Percentiles rank a stretch among this genome's conserved stretches.
phyloP scores from a whole-genome alignment of 92 coral and sea anemone species.

The Parazoanthus darwini region DNA sequence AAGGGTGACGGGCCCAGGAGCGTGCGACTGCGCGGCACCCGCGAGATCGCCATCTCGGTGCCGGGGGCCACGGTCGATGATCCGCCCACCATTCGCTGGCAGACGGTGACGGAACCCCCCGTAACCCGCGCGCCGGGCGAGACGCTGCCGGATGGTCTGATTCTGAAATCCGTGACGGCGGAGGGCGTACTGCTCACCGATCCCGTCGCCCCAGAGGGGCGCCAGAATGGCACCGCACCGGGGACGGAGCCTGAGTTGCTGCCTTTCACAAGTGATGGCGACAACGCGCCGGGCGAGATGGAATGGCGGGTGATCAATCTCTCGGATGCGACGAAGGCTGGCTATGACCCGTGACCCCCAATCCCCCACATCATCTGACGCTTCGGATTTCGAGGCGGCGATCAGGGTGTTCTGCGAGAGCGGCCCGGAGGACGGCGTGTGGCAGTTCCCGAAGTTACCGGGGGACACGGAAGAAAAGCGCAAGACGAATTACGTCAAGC shows the following conservation, averaged over 20 bases:
- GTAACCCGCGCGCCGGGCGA: constrained; percentile 4
- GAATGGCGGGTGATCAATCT: too few relatives aligned
- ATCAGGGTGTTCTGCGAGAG: too few relatives aligned
- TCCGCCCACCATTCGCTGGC: not conserved
- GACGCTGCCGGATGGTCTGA: constrained; percentile 11
- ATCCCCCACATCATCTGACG: too few relatives aligned
- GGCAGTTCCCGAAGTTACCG: too few relatives aligned
- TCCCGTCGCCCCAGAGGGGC: not conserved
- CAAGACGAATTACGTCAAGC: too few relatives aligned
- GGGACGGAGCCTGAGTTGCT: not conserved
- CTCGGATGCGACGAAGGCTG: too few relatives aligned
- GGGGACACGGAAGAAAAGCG: too few relatives aligned
- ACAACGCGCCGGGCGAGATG: too few relatives aligned
- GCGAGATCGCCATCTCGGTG: not conserved
- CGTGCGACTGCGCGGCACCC: not conserved
- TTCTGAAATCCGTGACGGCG: constrained; percentile 10
- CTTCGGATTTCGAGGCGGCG: too few relatives aligned
- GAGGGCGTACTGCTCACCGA: constrained; percentile 11
- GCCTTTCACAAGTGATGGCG: too few relatives aligned
- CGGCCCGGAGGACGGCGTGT: too few relatives aligned
- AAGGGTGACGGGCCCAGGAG: not conserved
- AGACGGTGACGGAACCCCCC: not conserved
- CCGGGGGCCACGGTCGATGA: not conserved
- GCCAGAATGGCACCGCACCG: not conserved
- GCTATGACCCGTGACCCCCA: too few relatives aligned